These are phyloP conservation scores for Sipha maydis DNA, from an alignment of 2,888 invertebrate genomes.

Conservation along the genomic window DNA sequence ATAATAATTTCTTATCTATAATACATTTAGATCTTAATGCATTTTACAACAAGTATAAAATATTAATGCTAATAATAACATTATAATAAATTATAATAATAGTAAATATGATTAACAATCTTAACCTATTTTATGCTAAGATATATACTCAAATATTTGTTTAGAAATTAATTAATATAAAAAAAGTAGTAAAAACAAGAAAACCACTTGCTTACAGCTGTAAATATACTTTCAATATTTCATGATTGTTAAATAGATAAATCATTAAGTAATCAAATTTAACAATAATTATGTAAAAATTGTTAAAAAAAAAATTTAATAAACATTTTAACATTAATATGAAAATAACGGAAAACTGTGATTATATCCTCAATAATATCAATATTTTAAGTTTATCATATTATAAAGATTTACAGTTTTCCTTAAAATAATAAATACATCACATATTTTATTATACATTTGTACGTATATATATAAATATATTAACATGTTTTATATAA, in stretches of 20 bases:
- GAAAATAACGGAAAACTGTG: conserved; percentile 14
- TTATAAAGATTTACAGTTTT: conserved; percentile 13
- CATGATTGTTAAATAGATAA: conserved; percentile 12
- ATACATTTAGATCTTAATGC: neutral
- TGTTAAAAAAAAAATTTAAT: conserved; percentile 15
- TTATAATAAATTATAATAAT: conserved; percentile 54
- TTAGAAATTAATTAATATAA: conserved; percentile 19
- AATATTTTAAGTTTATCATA: neutral
- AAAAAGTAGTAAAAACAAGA: conserved; percentile 11
- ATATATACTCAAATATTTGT: neutral
- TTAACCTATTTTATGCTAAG: conserved; percentile 26
- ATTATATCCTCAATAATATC: conserved; percentile 21
- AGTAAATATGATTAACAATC: conserved; percentile 54
- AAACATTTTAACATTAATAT: conserved; percentile 20
- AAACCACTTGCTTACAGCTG: neutral
- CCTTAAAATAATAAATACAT: conserved; percentile 25
- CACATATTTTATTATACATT: conserved; percentile 22
- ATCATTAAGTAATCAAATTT: conserved; percentile 30
- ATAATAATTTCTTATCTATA: neutral
- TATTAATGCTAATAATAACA: conserved; percentile 52
- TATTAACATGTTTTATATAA: neutral
- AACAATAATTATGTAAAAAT: conserved; percentile 42
- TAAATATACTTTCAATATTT: conserved; percentile 20
- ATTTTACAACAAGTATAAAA: conserved; percentile 42
- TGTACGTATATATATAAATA: neutral